These are phyloP conservation scores for Trichacis sp. DNA, from an alignment of 2,888 invertebrate species.

Conservation along the genomic window DNA sequence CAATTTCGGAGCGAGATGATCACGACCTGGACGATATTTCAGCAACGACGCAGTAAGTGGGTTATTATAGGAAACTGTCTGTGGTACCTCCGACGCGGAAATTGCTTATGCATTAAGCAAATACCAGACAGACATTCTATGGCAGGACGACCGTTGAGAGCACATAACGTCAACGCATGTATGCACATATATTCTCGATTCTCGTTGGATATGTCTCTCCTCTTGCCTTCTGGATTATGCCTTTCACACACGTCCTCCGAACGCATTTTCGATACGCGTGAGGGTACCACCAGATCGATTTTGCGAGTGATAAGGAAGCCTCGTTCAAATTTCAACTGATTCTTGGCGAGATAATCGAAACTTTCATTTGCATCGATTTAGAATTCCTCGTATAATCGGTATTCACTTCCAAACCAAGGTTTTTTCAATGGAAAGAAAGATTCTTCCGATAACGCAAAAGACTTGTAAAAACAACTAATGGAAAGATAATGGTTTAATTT, in stretches of 20 bases:
- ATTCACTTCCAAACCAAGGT: too few species aligned
- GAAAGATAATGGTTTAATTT: too few species aligned
- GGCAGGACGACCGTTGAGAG: conserved; percentile 40
- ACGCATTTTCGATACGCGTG: conserved; percentile 23
- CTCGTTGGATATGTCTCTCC: conserved; percentile 40
- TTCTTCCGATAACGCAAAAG: too few species aligned
- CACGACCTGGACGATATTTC: conserved; percentile 34
- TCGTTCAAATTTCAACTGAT: conserved; percentile 8
- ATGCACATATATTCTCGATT: conserved; percentile 31
- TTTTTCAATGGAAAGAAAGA: too few species aligned
- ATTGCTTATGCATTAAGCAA: conserved; percentile 65
- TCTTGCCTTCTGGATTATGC: conserved; percentile 37
- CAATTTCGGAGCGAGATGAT: conserved; percentile 22
- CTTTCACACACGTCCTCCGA: conserved; percentile 32
- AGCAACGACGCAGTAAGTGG: conserved; percentile 52
- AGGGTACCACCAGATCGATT: conserved; percentile 22
- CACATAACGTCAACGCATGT: conserved; percentile 43
- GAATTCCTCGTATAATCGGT: too few species aligned
- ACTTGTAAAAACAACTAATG: too few species aligned
- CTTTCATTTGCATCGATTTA: too few species aligned
- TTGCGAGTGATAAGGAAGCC: conserved; percentile 35
- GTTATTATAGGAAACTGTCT: conserved; percentile 63
- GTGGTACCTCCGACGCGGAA: conserved; percentile 57
- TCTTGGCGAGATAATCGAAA: too few species aligned
- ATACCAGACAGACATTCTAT: conserved; percentile 56